Percentiles rank a stretch among this genome's conserved stretches.
Conservation (phyloP, 2,113 vertebrate genomes). For the Thoracochromis brauschi region DNA sequence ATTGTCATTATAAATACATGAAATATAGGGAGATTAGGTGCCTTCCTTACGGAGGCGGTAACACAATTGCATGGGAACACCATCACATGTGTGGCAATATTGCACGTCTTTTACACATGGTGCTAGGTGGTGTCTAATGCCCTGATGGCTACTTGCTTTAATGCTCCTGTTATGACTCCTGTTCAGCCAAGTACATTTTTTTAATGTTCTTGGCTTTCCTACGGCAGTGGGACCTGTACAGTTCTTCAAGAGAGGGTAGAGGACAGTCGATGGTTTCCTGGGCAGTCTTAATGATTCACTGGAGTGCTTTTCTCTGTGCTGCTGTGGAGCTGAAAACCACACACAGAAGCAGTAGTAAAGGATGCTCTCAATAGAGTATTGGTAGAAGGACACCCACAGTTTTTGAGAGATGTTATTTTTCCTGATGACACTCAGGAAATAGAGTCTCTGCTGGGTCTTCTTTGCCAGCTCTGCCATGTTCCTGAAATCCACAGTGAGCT, state of each 20-base stretch:
- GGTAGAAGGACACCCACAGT: not conserved
- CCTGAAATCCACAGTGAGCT: not conserved
- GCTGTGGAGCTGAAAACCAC: not conserved
- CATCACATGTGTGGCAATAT: not conserved
- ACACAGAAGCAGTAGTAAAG: not conserved
- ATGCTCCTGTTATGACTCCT: not conserved
- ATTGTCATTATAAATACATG: not conserved
- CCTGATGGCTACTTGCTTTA: not conserved
- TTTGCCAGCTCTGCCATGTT: not conserved
- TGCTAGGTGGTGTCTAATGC: not conserved
- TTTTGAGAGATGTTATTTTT: not conserved
- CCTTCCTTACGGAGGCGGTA: rapidly evolving
- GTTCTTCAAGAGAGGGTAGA: not conserved
- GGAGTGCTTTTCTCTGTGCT: not conserved
- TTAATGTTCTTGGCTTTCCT: not conserved
- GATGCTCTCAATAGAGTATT: not conserved
- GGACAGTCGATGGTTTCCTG: not conserved
- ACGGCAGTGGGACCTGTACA: rapidly evolving
- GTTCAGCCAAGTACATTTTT: not conserved
- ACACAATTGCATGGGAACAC: not conserved
- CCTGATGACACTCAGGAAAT: not conserved
- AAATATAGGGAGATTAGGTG: not conserved
- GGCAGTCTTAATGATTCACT: not conserved
- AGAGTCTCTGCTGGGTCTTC: not conserved
- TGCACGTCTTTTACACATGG: not conserved